phyloP scores from a whole-genome alignment of 2,113 vertebrate genomes.

The Bubo scandiacus region DNA sequence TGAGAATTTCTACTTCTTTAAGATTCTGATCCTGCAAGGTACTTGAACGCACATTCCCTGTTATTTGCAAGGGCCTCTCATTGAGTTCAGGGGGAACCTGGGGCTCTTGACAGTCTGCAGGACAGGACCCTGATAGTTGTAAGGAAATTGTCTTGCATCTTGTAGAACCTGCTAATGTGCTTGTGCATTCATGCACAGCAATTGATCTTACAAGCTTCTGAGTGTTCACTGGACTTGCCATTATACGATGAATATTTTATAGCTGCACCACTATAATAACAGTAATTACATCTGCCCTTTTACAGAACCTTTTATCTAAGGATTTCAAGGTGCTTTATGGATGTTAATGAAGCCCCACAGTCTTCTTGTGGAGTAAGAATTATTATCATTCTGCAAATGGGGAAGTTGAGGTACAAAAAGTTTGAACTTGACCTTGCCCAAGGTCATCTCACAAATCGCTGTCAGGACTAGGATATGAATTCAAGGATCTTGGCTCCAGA shows the following conservation, averaged over 20 bases:
- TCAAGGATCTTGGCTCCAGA: background rate
- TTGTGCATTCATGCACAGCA: conserved; percentile 46
- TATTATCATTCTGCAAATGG: background rate
- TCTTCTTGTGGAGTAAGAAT: background rate
- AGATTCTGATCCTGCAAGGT: background rate
- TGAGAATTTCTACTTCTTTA: background rate
- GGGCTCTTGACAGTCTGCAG: background rate
- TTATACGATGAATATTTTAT: conserved; percentile 58
- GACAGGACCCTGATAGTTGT: background rate
- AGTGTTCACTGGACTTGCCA: conserved; percentile 29
- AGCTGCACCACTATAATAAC: conserved; percentile 26
- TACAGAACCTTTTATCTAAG: conserved; percentile 29
- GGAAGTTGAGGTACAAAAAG: background rate
- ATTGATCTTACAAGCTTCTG: conserved; percentile 48
- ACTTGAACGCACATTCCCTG: background rate
- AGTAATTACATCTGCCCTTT: conserved; percentile 62
- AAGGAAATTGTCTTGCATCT: background rate
- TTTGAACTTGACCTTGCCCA: background rate
- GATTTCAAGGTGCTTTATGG: conserved; percentile 46
- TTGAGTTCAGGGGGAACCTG: background rate
- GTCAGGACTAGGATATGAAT: background rate
- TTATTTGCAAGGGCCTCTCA: background rate
- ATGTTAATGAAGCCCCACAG: conserved; percentile 3
- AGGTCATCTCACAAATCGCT: background rate
- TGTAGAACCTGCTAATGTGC: conserved; percentile 3